Base-by-base conservation (phyloP, 2,113 vertebrate genomes). In the Telmatochromis sp. region DNA sequence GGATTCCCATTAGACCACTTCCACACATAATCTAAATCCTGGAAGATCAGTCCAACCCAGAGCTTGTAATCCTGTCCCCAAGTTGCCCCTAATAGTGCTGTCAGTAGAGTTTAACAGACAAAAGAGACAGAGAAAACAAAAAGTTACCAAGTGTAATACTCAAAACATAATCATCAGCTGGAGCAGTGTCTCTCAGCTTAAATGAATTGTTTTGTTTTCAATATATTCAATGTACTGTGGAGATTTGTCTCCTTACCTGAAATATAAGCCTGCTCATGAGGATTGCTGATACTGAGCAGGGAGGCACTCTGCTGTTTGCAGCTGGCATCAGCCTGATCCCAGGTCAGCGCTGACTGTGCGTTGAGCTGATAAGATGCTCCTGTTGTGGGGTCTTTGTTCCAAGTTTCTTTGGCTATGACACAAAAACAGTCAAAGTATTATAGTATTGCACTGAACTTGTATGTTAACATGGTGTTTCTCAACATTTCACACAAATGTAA, bases 271-370 rank as follows among this genome's bases (percentile, higher is more conserved):
- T 98, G 97, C 81, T 98, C 96, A 1, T 98, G 96, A 70, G 98
- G 86, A 82, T 98, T 97, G 1, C 96, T 97, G 92, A 99, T 92
- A 70, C 97, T 98, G 86, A 98, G 21, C 79, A 99, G 92, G 8
- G 97, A 95, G 1, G 97, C 95, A 1, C 93, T 90, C 89, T 98
- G 98, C 53, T 99, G 97, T 15, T 96, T 97, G 86, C 98, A 99
- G 94, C 98, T 99, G 92, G 92, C 96, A 26, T 97, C 96, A 15
- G 98, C 98, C 91, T 99, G 97, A 9, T 96, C 90, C 98, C 98
- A 98, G 0, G 95, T 98, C 73, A 99, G 91, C n/a, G 97, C 97
- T 9, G 98, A 93, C 1, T 96, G 78, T 60, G 88, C 79, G 65
- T 98, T 98, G 55, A 97, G 93, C 93, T 98, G 98, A 93, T 99